A percentile compares a stretch with the other conserved stretches of the same genome.
Evolutionary conservation across 64 coral and sea anemone species (phyloP).

Genomic region (Platygyra sinensis): DNA sequence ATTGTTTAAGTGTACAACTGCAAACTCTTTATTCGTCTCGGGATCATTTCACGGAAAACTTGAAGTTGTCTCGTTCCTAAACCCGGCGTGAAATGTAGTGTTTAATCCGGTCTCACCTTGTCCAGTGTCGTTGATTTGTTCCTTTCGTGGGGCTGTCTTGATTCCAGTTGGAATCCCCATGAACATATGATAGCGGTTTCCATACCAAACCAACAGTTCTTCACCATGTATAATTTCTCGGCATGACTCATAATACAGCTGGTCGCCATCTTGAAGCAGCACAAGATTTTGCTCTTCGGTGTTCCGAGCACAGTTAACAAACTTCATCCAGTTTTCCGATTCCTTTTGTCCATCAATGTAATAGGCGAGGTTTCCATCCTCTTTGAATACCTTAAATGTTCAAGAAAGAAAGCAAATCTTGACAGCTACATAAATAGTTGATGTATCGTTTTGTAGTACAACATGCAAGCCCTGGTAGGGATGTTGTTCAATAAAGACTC

Average conservation of each 20-base stretch:
- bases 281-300: slow-evolving; percentile 69
- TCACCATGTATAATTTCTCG: slow-evolving; percentile 78
- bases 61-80: neutral
- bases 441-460: too few relatives aligned
- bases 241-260: slow-evolving; percentile 78
- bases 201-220: slow-evolving; percentile 89
- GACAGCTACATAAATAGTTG: too few relatives aligned
- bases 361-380: slow-evolving; percentile 60
- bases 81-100: neutral
- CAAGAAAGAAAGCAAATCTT: neutral
- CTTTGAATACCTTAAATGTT: slow-evolving; percentile 67
- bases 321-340: slow-evolving; percentile 86
- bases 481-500: too few relatives aligned
- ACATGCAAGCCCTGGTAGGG: too few relatives aligned
- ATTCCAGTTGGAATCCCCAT: slow-evolving; percentile 84
- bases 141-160: slow-evolving; percentile 18
- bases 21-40: neutral
- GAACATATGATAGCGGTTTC: slow-evolving; percentile 80
- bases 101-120: slow-evolving; percentile 44
- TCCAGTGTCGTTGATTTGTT: neutral
- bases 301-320: slow-evolving; percentile 76
- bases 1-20: too few relatives aligned
- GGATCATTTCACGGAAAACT: neutral
- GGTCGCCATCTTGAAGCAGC: slow-evolving; percentile 73
- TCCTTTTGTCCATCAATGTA: slow-evolving; percentile 80